These are phyloP conservation scores for Conistra vaccinii DNA, from an alignment of 2,888 invertebrate genomes.

Conservation along the genomic window DNA sequence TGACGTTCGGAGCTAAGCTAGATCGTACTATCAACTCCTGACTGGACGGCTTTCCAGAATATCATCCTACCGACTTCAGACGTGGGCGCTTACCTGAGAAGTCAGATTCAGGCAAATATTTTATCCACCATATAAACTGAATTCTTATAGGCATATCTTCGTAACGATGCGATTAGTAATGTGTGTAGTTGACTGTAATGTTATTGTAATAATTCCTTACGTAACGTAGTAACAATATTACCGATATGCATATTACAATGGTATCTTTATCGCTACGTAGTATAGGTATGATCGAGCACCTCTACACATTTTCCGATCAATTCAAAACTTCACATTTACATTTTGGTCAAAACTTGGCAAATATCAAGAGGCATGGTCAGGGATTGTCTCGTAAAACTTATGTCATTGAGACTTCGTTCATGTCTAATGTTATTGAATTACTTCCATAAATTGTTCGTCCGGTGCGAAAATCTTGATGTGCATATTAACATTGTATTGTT, in stretches of 20 bases:
- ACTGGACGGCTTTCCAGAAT: constrained; percentile 30
- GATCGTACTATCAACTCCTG: constrained; percentile 6
- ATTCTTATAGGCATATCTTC: constrained; percentile 28
- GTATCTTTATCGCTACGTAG: constrained; percentile 50
- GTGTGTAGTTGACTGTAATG: constrained; percentile 45
- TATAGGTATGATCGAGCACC: constrained; percentile 34
- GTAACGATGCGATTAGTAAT: constrained; percentile 33
- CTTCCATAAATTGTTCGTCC: constrained; percentile 27
- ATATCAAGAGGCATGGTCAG: constrained; percentile 9
- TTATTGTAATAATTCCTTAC: constrained; percentile 61
- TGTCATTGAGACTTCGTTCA: constrained; percentile 53
- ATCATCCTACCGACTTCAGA: constrained; percentile 29
- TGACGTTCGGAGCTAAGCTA: constrained; percentile 62
- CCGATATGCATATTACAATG: constrained; percentile 50
- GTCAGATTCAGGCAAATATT: constrained; percentile 44
- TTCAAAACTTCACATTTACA: constrained; percentile 23
- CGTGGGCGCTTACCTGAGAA: constrained; percentile 38
- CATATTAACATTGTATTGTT: constrained; percentile 41
- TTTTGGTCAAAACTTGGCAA: constrained; percentile 29
- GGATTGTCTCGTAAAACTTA: constrained; percentile 32
- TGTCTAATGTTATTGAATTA: constrained; percentile 54
- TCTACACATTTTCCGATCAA: constrained; percentile 26
- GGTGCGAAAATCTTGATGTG: constrained; percentile 45
- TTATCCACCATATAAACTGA: constrained; percentile 18
- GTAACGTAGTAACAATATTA: constrained; percentile 54